A percentile compares a stretch with the other conserved stretches of the same genome.
Evolutionary conservation across 1,140 invertebrate genomes (phyloP).

Genomic region (Glossosoma conforme): DNA sequence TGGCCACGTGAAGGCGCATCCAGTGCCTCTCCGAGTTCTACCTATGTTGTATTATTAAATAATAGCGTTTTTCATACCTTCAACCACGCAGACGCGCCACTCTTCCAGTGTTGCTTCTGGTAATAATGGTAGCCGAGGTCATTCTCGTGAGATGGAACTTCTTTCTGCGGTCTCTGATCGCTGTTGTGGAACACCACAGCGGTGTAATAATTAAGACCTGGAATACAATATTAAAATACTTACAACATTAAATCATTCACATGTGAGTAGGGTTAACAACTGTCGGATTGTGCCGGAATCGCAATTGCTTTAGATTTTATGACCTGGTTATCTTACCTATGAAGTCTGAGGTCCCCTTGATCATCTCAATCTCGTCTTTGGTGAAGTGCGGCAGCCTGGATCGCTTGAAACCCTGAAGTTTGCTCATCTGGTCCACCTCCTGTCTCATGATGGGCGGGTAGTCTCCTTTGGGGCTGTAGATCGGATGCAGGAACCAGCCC

Average conservation of each 20-base stretch:
- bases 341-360: conserved; percentile 34
- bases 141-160: conserved; percentile 22
- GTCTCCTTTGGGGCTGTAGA: conserved; percentile 48
- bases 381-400: conserved; percentile 43
- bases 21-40: too few species aligned
- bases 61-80: too few species aligned
- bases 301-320: too few species aligned
- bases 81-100: conserved; percentile 20
- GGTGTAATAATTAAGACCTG: conserved; percentile 27
- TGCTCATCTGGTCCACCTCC: conserved; percentile 45
- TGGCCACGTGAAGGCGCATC: too few species aligned
- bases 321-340: too few species aligned
- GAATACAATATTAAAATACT: too few species aligned
- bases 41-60: too few species aligned
- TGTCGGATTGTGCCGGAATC: too few species aligned
- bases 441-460: conserved; percentile 51
- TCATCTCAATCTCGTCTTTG: conserved; percentile 34
- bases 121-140: conserved; percentile 22
- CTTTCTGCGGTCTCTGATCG: neutral
- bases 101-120: conserved; percentile 17
- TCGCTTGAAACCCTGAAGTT: conserved; percentile 37
- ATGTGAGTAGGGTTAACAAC: too few species aligned
- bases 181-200: conserved; percentile 13
- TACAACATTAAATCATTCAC: too few species aligned
- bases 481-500: conserved; percentile 54